A percentile compares a stretch with the other conserved stretches of the same genome.
These are phyloP conservation scores for Agelaius phoeniceus DNA, from an alignment of 2,113 vertebrate species.

Conservation along the genomic window DNA sequence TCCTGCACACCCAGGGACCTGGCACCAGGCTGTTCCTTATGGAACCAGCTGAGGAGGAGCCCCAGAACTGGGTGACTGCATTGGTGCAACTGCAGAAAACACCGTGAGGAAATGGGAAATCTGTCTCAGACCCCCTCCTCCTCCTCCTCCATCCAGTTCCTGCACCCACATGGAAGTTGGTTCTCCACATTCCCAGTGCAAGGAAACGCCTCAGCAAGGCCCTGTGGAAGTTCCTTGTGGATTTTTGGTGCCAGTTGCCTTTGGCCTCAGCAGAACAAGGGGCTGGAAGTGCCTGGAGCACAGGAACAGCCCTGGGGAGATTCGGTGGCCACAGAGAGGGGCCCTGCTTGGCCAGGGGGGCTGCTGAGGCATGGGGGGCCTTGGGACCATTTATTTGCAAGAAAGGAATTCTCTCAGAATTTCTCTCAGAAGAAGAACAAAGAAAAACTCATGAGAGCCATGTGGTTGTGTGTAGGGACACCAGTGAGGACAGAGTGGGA, in stretches of 20 bases:
- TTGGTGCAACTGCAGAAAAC: background rate
- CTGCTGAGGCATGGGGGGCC: fast-evolving
- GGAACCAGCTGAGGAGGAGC: background rate
- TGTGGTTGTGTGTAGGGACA: fast-evolving
- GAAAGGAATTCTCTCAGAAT: too few species aligned
- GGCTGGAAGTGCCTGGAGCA: background rate
- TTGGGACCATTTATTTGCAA: background rate
- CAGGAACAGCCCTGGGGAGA: fast-evolving
- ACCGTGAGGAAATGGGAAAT: background rate
- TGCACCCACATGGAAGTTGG: background rate
- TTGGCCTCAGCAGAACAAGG: fast-evolving
- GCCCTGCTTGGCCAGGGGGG: fast-evolving
- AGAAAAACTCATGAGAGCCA: fast-evolving
- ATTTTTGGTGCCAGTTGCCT: fast-evolving
- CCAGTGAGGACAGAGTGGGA: background rate
- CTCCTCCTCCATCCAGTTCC: background rate
- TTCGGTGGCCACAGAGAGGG: background rate
- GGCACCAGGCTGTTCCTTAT: background rate
- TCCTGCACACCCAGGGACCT: background rate
- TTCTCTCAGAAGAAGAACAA: background rate
- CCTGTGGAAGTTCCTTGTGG: background rate
- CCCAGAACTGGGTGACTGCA: too few species aligned
- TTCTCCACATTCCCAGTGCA: fast-evolving
- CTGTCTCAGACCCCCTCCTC: background rate
- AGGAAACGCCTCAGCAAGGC: background rate